Evolutionary conservation across 2,797 vertebrate species (phyloP), one percentile per base, ranked within the genome.

Genomic region (Galagoides demidoff): DNA sequence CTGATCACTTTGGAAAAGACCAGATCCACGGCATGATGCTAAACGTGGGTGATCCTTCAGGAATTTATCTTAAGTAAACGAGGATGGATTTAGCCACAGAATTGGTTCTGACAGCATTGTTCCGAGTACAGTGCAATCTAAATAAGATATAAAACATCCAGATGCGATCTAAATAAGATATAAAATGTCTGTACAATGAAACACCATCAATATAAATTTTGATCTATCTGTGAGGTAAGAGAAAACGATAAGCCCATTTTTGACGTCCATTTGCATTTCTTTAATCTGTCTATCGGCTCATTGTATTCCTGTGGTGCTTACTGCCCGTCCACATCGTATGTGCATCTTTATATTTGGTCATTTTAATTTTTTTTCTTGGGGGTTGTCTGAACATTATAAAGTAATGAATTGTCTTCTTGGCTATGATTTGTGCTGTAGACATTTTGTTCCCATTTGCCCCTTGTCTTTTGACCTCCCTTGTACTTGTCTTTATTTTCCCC

Each of bases 31-130:
- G 12, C 5, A 17, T 0, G 61, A 89, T 29, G 78, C 22, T 57
- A 39, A 78, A 81, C 25, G n/a, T 29, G 52, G 20, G 29, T 4
- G 71, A 37, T 23, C 37, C 79, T 49, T 57, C 19, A 77, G 63
- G 37, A 64, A 70, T 78, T 85, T 85, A 49, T 85, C 88, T 70
- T 64, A 77, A 92, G 93, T 73, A 94, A 95, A 90, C 31, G 73
- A 74, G 59, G 89, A 70, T 29, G 11, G 45, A 63, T 89, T 87
- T 74, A 31, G 77, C 90, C 43, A 27, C 49, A 29, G 34, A 90
- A 88, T 70, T 86, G 79, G 68, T 83, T 85, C 91, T 59, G 85
- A 93, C 73, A 57, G 61, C 63, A 25, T 57, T 77, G 82, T 95
- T 92, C 74, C 71, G 68, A 57, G 79, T 17, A 43, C 78, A 63